Evolutionary conservation across 2,797 vertebrate species (phyloP), one percentile per base, ranked within the genome.

Genomic region (Paedocypris micromegethes): DNA sequence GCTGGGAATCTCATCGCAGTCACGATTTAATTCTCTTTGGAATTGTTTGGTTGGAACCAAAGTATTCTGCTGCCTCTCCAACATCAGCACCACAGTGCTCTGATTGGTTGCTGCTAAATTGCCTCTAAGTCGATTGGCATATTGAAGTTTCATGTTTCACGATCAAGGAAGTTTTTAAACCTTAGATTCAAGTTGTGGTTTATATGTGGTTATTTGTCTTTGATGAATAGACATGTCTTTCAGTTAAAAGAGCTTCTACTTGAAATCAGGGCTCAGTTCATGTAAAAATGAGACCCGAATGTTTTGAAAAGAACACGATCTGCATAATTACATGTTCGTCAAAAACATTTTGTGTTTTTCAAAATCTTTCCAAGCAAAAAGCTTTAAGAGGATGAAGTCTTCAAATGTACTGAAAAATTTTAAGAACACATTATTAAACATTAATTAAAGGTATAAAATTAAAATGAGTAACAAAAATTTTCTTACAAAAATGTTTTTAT

Each of bases 281-380:
- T 46, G 57, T 55, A 40, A 76, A 78, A 77, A 65, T 66, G 68
- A 78, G 54, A 73, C 55, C 68, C 74, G 64, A 74, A 77, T 69
- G 59, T 69, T 78, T 74, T 69, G 74, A 80, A 61, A 66, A 58
- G 40, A 65, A 54, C 71, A 47, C 70, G 73, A 75, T 75, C 52
- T 70, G 74, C 64, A 65, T 77, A 74, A 80, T 80, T 71, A 47
- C 71, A 76, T 49, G 70, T 80, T 74, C 84, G 84, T 75, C 76
- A 73, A 69, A 73, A 72, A 76, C 75, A 59, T 56, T 73, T 44
- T 49, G 65, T 72, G 80, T 72, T 68, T 77, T 77, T 73, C 74
- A 77, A 80, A 79, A 78, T 73, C 53, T 53, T 61, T 58, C 55
- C 62, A 76, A 78, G 65, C 72, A 73, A 75, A 77, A 56, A 76